Conservation (phyloP, 2,797 vertebrate genomes). For the Muscicapa striata region DNA sequence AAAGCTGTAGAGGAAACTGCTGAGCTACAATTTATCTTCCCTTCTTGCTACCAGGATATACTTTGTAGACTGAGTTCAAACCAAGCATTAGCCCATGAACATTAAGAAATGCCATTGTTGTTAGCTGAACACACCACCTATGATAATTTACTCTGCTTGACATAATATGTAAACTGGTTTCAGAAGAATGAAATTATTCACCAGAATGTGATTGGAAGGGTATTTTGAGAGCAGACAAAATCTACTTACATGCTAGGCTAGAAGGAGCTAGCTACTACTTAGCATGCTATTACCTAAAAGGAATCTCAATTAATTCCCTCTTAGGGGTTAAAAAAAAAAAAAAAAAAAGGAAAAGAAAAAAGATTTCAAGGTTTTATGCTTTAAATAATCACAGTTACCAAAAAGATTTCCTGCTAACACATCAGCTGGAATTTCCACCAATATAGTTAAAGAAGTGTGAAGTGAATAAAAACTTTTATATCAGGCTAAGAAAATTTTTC, state of each 20-base stretch:
- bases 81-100: not conserved
- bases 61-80: not conserved
- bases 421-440: not conserved
- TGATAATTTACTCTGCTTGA: not conserved
- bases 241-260: not conserved
- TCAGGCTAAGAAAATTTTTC: not conserved
- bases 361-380: not conserved
- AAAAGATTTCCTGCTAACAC: not conserved
- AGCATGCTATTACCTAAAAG: conserved; percentile 8
- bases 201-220: not conserved
- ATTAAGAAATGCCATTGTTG: not conserved
- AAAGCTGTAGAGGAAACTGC: not conserved
- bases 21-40: not conserved
- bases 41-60: not conserved
- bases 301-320: conserved; percentile 1
- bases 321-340: no score
- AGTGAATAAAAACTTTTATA: not conserved
- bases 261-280: conserved; percentile 4
- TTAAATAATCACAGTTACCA: not conserved
- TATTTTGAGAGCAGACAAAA: conserved; percentile 44
- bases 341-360: not conserved
- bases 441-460: not conserved
- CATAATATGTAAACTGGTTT: not conserved
- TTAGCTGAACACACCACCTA: not conserved
- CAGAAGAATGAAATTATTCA: conserved; percentile 9